Evolutionary conservation across 2,797 vertebrate species (phyloP), one percentile per base, ranked within the genome.

Genomic region (Petrocephalus sullivani): DNA sequence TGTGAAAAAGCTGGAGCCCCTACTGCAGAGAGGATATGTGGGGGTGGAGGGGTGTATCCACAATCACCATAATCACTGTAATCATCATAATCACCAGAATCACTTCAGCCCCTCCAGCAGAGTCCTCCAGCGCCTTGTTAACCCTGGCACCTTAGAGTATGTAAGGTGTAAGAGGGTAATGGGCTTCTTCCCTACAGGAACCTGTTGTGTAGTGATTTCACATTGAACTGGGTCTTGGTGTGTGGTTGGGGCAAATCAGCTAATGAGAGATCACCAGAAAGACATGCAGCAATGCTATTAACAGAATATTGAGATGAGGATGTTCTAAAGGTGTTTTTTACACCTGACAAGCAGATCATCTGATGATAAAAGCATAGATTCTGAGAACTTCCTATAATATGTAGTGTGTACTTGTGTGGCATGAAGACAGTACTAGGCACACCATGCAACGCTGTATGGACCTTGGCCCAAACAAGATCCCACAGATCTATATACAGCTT

Each of bases 151-250:
- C 28, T 78, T 46, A 0, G 41, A 46, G 71, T 46, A 78, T n/a
- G 67, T 51, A 67, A 87, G 28, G 46, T 54, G 87, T 90, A 51
- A 89, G 87, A 89, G 86, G 37, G 49, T 54, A 85, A 78, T 82
- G 12, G 84, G 37, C 21, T 88, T 87, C 87, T 86, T 86, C 87
- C 83, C 5, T 19, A 54, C 67, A 54, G 14, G 14, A 28, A 10
- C 57, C 53, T n/a, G 75, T 28, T 60, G 28, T 90, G 90, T 89
- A 92, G 89, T 33, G 1, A 92, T 92, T 94, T 88, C 91, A 90
- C 91, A 94, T 92, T 93, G 94, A 95, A 94, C 91, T 92, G 82
- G 90, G 82, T 91, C 89, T 49, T 84, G 51, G 51, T n/a, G 28
- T 21, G 8, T 23, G 21, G 23, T 67, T 67, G 23, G 23, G 67